These are phyloP conservation scores for Acanthornis magna DNA, from an alignment of 2,797 vertebrate species.

Conservation along the genomic window DNA sequence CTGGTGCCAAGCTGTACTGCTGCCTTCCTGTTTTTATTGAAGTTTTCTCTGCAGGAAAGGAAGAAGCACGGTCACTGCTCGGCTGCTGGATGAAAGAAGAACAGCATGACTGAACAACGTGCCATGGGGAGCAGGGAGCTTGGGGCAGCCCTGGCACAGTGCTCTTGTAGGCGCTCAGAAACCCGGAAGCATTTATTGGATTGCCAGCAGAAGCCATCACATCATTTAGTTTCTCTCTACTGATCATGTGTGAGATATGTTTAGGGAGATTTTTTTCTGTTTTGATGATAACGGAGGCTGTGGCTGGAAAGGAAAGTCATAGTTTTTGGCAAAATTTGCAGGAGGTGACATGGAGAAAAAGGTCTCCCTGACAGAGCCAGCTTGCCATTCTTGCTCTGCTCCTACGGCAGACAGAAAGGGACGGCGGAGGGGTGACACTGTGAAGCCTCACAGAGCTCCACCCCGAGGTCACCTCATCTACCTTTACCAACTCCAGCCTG, in stretches of 20 bases:
- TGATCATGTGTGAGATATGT: not conserved
- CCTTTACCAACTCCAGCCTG: not conserved
- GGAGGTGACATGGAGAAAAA: not conserved
- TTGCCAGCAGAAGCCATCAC: not conserved
- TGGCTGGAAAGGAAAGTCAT: not conserved
- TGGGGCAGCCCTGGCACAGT: not conserved
- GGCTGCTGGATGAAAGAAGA: not conserved
- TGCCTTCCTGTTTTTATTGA: not conserved
- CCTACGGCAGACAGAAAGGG: not conserved
- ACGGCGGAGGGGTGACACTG: not conserved
- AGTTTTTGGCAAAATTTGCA: not conserved
- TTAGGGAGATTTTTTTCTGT: not conserved
- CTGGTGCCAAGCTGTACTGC: not conserved
- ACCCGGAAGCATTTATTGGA: not conserved
- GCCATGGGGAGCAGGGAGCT: not conserved
- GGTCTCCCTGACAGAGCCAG: not conserved
- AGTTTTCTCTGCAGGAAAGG: not conserved
- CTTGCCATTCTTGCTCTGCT: not conserved
- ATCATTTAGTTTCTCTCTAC: not conserved
- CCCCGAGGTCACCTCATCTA: not conserved
- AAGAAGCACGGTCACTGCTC: not conserved
- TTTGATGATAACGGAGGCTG: not conserved
- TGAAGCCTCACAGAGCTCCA: not conserved
- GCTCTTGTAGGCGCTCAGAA: not conserved
- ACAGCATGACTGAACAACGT: rapidly evolving